Evolutionary conservation across 2,797 vertebrate species (phyloP).

Genomic region (Champsocephalus esox): DNA sequence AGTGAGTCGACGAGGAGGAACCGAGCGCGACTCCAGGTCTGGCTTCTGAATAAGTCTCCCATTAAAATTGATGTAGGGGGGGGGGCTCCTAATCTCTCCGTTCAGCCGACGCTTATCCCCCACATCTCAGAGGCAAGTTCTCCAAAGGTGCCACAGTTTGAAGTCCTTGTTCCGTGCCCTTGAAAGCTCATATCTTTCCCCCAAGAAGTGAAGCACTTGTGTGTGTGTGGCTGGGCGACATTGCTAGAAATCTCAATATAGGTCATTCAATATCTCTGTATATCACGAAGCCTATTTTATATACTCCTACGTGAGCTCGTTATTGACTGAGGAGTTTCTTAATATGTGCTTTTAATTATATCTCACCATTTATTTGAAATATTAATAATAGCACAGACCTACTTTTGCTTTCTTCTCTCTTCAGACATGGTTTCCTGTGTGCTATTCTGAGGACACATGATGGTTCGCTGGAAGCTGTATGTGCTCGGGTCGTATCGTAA

Average conservation of each 20-base stretch:
- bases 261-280: too few relatives aligned
- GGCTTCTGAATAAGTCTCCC: slow-evolving; percentile 69
- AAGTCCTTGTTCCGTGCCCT: slow-evolving; percentile 57
- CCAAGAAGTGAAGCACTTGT: slow-evolving; percentile 28
- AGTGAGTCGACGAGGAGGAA: slow-evolving; percentile 10
- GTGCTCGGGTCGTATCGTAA: background rate
- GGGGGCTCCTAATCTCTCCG: slow-evolving; percentile 68
- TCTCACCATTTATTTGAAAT: too few relatives aligned
- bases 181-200: slow-evolving; percentile 40
- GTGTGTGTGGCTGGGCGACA: too few relatives aligned
- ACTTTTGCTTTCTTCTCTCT: slow-evolving; percentile 2
- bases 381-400: too few relatives aligned
- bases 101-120: slow-evolving; percentile 71
- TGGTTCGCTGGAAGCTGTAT: slow-evolving; percentile 15
- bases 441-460: slow-evolving; percentile 3
- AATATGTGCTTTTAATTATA: too few relatives aligned
- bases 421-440: background rate
- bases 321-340: too few relatives aligned
- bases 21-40: slow-evolving; percentile 44
- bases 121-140: slow-evolving; percentile 58
- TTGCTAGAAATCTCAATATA: too few relatives aligned
- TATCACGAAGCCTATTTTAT: too few relatives aligned
- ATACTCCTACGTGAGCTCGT: too few relatives aligned
- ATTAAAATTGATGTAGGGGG: slow-evolving; percentile 83
- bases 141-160: slow-evolving; percentile 64